Evolutionary conservation across 1,140 invertebrate genomes (phyloP).

Genomic region (Steinernema khuongi): DNA sequence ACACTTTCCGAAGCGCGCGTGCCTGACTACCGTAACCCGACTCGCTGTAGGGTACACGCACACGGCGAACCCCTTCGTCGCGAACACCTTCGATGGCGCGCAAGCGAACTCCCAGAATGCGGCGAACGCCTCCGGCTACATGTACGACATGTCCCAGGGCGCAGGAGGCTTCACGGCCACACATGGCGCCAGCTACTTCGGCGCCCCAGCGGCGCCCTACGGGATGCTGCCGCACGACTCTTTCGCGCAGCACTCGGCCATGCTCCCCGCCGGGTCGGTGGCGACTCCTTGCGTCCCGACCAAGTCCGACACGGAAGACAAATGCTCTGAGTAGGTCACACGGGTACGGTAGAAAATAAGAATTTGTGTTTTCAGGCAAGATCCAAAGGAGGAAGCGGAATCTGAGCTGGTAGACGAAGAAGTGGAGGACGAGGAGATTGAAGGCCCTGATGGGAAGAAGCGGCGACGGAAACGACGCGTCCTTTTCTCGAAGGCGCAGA

Average conservation of each 20-base stretch:
- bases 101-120: not conserved
- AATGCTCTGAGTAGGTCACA: not conserved
- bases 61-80: not conserved
- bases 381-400: not conserved
- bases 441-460: slow-evolving; percentile 26
- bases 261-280: not conserved
- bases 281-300: not conserved
- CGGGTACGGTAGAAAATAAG: not conserved
- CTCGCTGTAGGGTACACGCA: not conserved
- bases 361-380: not conserved
- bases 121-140: not conserved
- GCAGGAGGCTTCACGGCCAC: not conserved
- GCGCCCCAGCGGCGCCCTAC: not conserved
- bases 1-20: not conserved
- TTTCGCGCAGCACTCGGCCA: slow-evolving; percentile 4
- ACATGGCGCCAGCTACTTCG: not conserved
- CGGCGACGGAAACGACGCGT: slow-evolving; percentile 78
- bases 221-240: slow-evolving; percentile 4
- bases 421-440: slow-evolving; percentile 22
- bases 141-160: not conserved
- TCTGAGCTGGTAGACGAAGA: slow-evolving; percentile 13
- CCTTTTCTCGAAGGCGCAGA: slow-evolving; percentile 93
- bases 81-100: not conserved
- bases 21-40: not conserved
- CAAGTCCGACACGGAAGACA: not conserved